Evolutionary conservation across 2,888 invertebrate genomes (phyloP), one percentile per base, ranked within the genome.

Genomic region (Ennomos erosarius): DNA sequence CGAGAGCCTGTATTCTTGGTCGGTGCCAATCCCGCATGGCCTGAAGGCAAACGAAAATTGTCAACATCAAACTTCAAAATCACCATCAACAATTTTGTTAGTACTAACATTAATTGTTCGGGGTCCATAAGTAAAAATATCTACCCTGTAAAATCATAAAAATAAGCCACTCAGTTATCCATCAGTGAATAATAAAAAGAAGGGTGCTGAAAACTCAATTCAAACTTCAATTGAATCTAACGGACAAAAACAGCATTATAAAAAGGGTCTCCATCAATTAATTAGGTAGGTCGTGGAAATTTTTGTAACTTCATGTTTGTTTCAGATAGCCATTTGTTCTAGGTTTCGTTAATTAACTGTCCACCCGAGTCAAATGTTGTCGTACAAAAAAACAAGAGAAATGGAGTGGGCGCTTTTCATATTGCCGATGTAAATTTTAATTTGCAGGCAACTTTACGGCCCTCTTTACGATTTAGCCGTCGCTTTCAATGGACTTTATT

Each of bases 21-120:
- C 95, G 93, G 87, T 99, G 99, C 97, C 98, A 98, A 43, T 96
- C 94, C 47, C 94, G 94, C 82, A 99, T 94, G 43, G 93, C 93
- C 85, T 93, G 68, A 34, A 56, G 50, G 48, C 42, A 61, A 65
- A 40, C 35, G 53, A 55, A 56, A 62, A 53, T 50, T 53, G 42
- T 12, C 9, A 3, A 16, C 9, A 40, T 12, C 10, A 42, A 16
- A 10, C 10, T 10, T 12, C 40, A 12, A 40, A 43, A 43, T n/a
- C 33, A 10, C n/a, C 1, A 26, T 4, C 26, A 26, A 3, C 26
- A 26, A 26, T 26, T 26, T 26, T 26, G 26, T 26, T 26, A 26
- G 6, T 26, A 5, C 26, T 26, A 26, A 26, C 5, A 6, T 26
- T 26, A 4, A 5, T 5, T 26, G 3, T 4, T 6, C 6, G 26